Evolutionary conservation across 2,797 vertebrate genomes (phyloP).

Genomic region (Spea hammondii): DNA sequence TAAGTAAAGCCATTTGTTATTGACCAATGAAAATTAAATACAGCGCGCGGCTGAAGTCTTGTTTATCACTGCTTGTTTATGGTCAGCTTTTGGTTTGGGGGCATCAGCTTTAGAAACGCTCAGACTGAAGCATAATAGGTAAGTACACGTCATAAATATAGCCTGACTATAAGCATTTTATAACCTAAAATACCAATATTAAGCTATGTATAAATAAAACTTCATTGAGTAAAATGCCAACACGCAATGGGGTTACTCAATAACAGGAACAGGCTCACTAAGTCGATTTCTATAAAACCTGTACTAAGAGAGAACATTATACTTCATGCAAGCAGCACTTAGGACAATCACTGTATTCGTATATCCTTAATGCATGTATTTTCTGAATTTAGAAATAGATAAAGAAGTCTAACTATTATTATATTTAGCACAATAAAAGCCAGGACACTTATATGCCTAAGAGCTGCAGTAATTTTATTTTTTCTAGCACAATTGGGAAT

Average conservation of each 20-base stretch:
- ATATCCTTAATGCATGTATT: slow-evolving; percentile 24
- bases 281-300: not conserved
- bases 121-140: slow-evolving; percentile 38
- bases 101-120: slow-evolving; percentile 36
- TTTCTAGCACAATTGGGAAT: slow-evolving; percentile 1
- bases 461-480: slow-evolving; percentile 6
- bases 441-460: not conserved
- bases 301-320: slow-evolving; percentile 11
- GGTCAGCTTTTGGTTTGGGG: slow-evolving; percentile 43
- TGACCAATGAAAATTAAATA: slow-evolving; percentile 49
- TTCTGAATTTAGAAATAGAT: slow-evolving; percentile 20
- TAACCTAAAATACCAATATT: not conserved
- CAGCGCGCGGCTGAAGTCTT: slow-evolving; percentile 24
- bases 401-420: slow-evolving; percentile 33
- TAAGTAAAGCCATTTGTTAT: slow-evolving; percentile 41
- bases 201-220: not conserved
- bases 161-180: slow-evolving; percentile 21
- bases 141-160: slow-evolving; percentile 43
- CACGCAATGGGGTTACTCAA: slow-evolving; percentile 5
- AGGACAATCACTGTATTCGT: slow-evolving; percentile 15
- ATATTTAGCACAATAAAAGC: slow-evolving; percentile 20
- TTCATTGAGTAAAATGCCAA: not conserved
- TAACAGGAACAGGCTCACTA: not conserved
- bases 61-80: slow-evolving; percentile 42
- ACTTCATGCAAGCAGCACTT: slow-evolving; percentile 26